Conservation (phyloP, 2,888 invertebrate species). For the Metopia argyrocephala region DNA sequence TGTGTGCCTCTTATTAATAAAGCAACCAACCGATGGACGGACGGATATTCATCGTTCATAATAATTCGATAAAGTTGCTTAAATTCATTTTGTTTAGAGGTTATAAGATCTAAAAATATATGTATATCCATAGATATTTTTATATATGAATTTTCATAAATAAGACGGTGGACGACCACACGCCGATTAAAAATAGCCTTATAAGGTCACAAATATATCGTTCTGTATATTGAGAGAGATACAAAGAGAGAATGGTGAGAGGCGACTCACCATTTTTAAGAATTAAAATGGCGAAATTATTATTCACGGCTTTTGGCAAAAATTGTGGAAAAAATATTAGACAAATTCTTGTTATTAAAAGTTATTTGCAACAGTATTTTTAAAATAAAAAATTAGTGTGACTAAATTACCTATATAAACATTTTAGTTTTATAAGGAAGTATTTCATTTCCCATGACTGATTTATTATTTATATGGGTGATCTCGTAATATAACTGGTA, state of each 20-base stretch:
- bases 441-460: background rate
- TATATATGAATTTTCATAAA: constrained; percentile 61
- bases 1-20: constrained; percentile 46
- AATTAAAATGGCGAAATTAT: constrained; percentile 64
- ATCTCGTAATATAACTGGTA: constrained; percentile 3
- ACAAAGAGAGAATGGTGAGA: constrained; percentile 44
- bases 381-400: too few species aligned
- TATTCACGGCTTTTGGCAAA: constrained; percentile 56
- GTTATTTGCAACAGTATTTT: background rate
- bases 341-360: background rate
- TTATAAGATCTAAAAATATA: constrained; percentile 62
- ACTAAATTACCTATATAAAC: too few species aligned
- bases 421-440: background rate
- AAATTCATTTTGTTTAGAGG: constrained; percentile 51
- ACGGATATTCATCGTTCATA: constrained; percentile 8
- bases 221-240: constrained; percentile 18
- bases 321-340: constrained; percentile 34
- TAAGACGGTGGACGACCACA: constrained; percentile 54
- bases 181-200: constrained; percentile 61
- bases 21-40: constrained; percentile 27
- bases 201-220: constrained; percentile 62
- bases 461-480: background rate
- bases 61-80: constrained; percentile 33
- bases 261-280: constrained; percentile 58
- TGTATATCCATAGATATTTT: constrained; percentile 55